A percentile compares a stretch with the other conserved stretches of the same genome.
Conservation (phyloP, 2,113 vertebrate species). For the Dissostichus mawsoni region DNA sequence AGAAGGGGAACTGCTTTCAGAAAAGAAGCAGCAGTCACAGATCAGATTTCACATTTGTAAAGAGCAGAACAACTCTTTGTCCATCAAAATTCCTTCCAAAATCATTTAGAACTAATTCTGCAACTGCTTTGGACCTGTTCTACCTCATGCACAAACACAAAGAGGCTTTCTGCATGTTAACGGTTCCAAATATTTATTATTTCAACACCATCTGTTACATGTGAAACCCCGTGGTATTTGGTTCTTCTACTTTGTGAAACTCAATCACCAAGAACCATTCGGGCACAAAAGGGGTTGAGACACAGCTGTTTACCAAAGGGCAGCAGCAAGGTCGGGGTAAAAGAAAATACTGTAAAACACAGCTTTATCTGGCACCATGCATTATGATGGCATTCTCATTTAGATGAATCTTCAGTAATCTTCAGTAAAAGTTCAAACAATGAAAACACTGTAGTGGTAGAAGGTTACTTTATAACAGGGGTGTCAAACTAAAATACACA, state of each 20-base stretch:
- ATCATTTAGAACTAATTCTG: neutral
- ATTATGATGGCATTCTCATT: neutral
- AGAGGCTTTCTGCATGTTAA: neutral
- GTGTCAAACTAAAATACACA: too few relatives aligned
- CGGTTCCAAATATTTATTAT: too few relatives aligned
- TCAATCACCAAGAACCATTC: neutral
- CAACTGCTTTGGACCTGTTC: neutral
- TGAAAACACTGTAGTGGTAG: neutral
- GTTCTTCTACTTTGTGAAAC: too few relatives aligned
- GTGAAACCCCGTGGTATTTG: too few relatives aligned
- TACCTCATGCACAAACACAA: neutral
- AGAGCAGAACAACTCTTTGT: neutral
- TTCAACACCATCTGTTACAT: too few relatives aligned
- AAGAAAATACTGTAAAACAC: neutral
- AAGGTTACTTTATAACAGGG: too few relatives aligned
- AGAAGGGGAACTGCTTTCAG: neutral
- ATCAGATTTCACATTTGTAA: neutral
- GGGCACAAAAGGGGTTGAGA: neutral
- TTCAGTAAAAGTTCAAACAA: neutral
- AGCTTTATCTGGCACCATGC: neutral
- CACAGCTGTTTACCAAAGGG: neutral
- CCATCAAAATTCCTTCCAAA: neutral
- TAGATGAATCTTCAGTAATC: too few relatives aligned
- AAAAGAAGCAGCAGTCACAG: neutral
- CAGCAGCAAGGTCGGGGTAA: neutral